phyloP scores from a whole-genome alignment of 2,113 vertebrate genomes.

The Rhinoptilus africanus region DNA sequence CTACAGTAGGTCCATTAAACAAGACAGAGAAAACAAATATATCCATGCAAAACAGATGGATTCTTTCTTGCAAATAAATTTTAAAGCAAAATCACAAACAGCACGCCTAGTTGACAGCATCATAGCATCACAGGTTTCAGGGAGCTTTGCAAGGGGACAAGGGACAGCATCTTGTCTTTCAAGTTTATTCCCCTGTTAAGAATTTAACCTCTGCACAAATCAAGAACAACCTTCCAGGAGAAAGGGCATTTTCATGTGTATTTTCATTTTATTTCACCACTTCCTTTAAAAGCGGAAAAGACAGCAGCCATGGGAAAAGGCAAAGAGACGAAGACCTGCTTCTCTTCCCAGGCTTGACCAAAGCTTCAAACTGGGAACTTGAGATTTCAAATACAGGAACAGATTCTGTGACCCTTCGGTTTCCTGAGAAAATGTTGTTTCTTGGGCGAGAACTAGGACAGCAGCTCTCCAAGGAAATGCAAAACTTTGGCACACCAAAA shows the following conservation, averaged over 20 bases:
- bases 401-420: neutral
- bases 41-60: neutral
- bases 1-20: neutral
- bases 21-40: neutral
- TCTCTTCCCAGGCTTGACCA: neutral
- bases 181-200: neutral
- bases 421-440: neutral
- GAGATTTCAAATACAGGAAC: neutral
- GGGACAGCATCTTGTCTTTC: neutral
- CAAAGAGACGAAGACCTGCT: accelerated
- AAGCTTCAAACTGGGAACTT: neutral
- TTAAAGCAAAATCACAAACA: neutral
- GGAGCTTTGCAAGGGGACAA: neutral
- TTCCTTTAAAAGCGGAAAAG: neutral
- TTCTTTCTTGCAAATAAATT: neutral
- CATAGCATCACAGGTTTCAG: neutral
- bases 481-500: neutral
- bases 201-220: neutral
- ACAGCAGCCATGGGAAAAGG: neutral
- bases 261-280: too few species aligned
- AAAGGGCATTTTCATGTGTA: neutral
- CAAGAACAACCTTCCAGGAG: neutral
- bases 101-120: neutral
- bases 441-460: neutral
- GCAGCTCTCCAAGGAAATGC: neutral